Evolutionary conservation across 1,140 invertebrate genomes (phyloP).

Genomic region (Sipha flava): DNA sequence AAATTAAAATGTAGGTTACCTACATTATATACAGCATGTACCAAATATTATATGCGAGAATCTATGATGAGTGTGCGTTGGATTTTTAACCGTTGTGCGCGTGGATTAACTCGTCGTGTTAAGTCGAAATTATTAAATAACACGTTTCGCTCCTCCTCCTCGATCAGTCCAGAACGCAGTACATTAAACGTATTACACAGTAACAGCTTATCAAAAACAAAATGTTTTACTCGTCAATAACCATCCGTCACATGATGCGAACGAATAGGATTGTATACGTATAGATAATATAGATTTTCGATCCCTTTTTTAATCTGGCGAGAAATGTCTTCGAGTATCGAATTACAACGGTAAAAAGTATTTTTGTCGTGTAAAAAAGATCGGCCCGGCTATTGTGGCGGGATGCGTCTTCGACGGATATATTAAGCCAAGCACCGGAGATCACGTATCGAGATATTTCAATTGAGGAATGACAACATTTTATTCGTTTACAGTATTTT

Average conservation of each 20-base stretch:
- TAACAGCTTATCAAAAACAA: neutral
- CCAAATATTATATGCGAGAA: too few species aligned
- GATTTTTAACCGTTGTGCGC: too few species aligned
- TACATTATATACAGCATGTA: too few species aligned
- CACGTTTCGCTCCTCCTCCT: neutral
- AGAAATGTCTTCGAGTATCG: neutral
- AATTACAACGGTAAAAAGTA: neutral
- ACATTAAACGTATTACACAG: neutral
- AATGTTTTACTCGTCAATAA: neutral
- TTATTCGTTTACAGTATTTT: neutral
- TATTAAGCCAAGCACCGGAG: neutral
- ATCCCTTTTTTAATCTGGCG: neutral
- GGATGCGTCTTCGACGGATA: neutral
- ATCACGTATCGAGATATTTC: neutral
- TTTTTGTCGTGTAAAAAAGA: neutral
- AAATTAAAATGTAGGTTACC: neutral
- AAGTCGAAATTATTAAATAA: too few species aligned
- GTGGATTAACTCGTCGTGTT: too few species aligned
- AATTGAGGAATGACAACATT: neutral
- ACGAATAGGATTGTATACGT: too few species aligned
- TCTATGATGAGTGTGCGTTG: too few species aligned
- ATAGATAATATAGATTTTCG: neutral
- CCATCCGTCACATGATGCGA: neutral
- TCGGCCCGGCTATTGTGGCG: neutral
- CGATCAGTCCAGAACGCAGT: neutral